Percentiles rank a stretch among this genome's conserved stretches.
Conservation (phyloP, 2,888 invertebrate species). For the Ophion slaviceki region DNA sequence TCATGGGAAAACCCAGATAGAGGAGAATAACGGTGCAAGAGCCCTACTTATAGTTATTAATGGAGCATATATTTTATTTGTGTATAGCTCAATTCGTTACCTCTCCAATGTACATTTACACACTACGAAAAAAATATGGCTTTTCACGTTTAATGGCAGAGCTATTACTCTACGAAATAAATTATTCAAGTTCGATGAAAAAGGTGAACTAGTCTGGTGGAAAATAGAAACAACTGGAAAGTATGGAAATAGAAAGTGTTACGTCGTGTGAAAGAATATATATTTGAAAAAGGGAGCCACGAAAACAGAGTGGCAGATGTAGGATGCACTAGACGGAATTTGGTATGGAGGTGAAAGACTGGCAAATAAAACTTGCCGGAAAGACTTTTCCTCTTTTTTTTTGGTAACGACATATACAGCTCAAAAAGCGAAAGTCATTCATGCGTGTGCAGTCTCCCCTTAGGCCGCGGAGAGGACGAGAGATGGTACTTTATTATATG, state of each 20-base stretch:
- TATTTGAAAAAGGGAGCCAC: background rate
- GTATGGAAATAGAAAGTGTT: no score
- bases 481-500: constrained; percentile 56
- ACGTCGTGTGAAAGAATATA: no score
- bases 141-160: no score
- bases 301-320: background rate
- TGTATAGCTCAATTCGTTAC: no score
- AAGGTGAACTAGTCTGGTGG: no score
- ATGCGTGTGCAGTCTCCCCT: constrained; percentile 53
- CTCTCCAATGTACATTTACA: no score
- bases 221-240: no score
- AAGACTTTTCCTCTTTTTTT: constrained; percentile 40
- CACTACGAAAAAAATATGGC: no score
- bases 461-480: constrained; percentile 29
- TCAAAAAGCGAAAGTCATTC: constrained; percentile 53
- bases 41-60: background rate
- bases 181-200: no score
- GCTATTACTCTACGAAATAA: no score
- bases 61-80: no score
- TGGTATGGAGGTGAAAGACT: constrained; percentile 40
- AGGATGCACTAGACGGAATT: constrained; percentile 59
- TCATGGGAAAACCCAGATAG: background rate
- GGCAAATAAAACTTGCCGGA: constrained; percentile 49
- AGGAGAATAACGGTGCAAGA: background rate
- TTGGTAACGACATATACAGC: constrained; percentile 21